Evolutionary conservation across 2,797 vertebrate genomes (phyloP), one percentile per base, ranked within the genome.

Genomic region (Aeoliscus strigatus): DNA sequence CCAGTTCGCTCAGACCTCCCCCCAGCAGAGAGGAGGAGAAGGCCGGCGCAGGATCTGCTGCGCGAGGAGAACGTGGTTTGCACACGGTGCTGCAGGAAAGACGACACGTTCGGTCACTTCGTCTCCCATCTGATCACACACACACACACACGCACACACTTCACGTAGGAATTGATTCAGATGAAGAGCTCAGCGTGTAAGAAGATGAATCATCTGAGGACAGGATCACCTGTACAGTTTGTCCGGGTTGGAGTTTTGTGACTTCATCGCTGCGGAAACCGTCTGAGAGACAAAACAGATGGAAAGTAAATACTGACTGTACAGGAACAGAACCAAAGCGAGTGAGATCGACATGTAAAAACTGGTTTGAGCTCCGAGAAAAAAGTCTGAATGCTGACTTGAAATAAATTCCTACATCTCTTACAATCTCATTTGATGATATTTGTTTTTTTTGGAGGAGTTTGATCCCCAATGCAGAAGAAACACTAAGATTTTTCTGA

Each of bases 1-100:
- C 93, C 51, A 96, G 83, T 40, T 96, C 93, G 29, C 89, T 94
- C 31, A 96, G 89, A 10, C 93, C 93, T 13, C 91, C 90, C 8
- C 93, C 92, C 49, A 93, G 33, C 45, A 92, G 87, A 1, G 91
- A 91, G 2, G 91, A 91, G 46, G 88, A 89, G 70, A 92, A 90
- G 11, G 91, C 82, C 0, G 82, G 76, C 1, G 83, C 53, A 6
- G 79, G 73, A 41, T 90, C 87, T 5, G 81, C 64, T 2, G 81
- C 14, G 32, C 90, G 90, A 2, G 90, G 89, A 14, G 91, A 90
- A 14, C 90, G 90, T 1, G 90, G 89, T 73, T 94, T 94, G 80
- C 91, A 92, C 53, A 93, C 91, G 4, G 92, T 93, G 67, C 92
- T 94, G 79, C 41, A 38, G 34, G 46, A 46, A 14, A 46, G 3